Conservation (phyloP, 2,797 vertebrate genomes). For the Parauchenoglanis punctatus region DNA sequence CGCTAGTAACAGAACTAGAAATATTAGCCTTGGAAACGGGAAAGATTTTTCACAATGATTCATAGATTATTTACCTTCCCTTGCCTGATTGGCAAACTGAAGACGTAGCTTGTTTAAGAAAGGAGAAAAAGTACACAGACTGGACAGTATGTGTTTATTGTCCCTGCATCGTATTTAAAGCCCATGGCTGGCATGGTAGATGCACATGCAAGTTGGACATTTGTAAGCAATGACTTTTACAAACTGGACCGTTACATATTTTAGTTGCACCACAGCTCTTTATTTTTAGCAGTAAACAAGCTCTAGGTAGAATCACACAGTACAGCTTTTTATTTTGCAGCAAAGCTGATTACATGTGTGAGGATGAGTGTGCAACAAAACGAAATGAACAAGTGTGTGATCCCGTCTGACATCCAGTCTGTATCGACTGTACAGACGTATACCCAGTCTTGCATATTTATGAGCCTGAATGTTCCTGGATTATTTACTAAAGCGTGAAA, state of each 20-base stretch:
- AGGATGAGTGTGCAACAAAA: neutral
- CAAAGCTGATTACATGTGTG: neutral
- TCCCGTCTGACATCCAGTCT: constrained; percentile 12
- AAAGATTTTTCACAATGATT: neutral
- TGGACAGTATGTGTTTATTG: neutral
- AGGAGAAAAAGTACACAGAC: neutral
- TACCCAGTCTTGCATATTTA: neutral
- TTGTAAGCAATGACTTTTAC: neutral
- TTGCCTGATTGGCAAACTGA: neutral
- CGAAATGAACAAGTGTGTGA: constrained; percentile 1
- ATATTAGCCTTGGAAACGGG: neutral
- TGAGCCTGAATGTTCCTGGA: neutral
- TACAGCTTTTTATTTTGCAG: neutral
- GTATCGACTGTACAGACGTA: no score
- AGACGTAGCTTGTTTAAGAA: neutral
- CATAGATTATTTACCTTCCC: neutral
- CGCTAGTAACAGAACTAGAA: neutral
- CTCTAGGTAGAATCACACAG: neutral
- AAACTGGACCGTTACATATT: neutral
- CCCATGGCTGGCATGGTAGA: neutral
- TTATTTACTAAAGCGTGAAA: neutral
- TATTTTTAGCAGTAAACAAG: neutral
- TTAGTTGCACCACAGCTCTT: neutral
- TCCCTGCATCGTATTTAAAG: neutral
- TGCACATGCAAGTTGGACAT: neutral